Evolutionary conservation across 2,113 vertebrate species (phyloP), one percentile per base, ranked within the genome.

Genomic region (Dipodomys ordii): DNA sequence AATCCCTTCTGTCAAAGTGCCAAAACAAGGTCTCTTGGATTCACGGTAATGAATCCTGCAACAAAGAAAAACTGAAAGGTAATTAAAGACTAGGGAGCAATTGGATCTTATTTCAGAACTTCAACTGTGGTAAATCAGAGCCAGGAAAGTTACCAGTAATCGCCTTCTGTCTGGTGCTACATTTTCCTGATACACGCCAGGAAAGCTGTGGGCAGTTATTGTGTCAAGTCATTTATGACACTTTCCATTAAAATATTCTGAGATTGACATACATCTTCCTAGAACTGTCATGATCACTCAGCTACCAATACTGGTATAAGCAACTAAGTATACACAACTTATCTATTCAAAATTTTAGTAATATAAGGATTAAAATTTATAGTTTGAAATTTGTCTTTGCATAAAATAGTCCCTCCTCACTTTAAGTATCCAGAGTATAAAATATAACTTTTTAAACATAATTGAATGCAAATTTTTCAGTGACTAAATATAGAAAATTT

Each of bases 1-100:
- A 92, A 30, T 95, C 28, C 35, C 82, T 86, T 80, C 82, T 91
- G n/a, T 73, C 94, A 91, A 94, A 87, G 30, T 68, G 65, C 25
- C 72, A 93, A 72, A 53, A 28, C 28, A 88, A 92, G 15, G 2
- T 71, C 44, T 71, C 68, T 78, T 69, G 25, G n/a, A 84, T 87
- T 93, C 85, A 57, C 15, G n/a, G 72, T 85, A 64, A 74, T 9
- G 62, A 83, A 96, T 82, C 46, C 6, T 53, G 7, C 72, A 69
- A 83, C 72, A 83, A 87, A 93, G 28, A 27, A 82, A 69, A 88
- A 65, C n/a, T 53, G 82, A 88, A 92, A 93, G 25, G 77, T 69
- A 90, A 96, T 83, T 88, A 74, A 88, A 81, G 62, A 68, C 71
- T n/a, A 11, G 67, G 28, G 39, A 88, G 44, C 13, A 80, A 62